Evolutionary conservation across 2,113 vertebrate genomes (phyloP), one percentile per base, ranked within the genome.

Genomic region (Podarcis raffonei): DNA sequence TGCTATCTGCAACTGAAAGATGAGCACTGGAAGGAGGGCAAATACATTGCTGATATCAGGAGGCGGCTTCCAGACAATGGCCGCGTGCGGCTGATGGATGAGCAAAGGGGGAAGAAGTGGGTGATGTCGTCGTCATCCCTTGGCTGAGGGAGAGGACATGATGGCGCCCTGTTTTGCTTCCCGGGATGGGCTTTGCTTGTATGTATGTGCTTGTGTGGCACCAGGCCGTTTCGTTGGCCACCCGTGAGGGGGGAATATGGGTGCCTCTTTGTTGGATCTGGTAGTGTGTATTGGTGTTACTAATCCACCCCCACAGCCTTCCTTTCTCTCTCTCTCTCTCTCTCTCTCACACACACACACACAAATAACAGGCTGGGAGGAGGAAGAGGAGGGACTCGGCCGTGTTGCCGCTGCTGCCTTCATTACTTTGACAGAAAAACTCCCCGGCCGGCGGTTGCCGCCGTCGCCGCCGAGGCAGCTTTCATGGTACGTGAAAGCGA

Each of bases 91-190:
- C 79, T 75, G 71, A 71, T 37, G 25, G 66, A 59, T 59, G 78
- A 87, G 68, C 15, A 57, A 87, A 65, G 68, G 25, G 86, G 48
- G 48, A 53, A 53, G 11, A 87, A 27, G 39, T 57, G 20, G 78
- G 66, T 71, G 86, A 84, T 57, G 83, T 53, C 83, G 72, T 84
- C 39, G 11, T 37, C 80, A 7, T n/a, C 37, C 66, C 12, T 87
- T 87, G 86, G 72, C 53, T 37, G 77, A 74, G 68, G 78, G 66
- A 81, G 39, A 81, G 39, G 78, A 87, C 78, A 53, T 81, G 78
- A 71, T 71, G 35, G n/a, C 7, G 20, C 11, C 15, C 68, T 75
- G 39, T 9, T 77, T 76, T 15, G 53, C 57, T 75, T 48, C 48
- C 65, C 84, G 39, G 75, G 9, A 53, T 12, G 57, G 86, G 27